phyloP scores from a whole-genome alignment of 2,797 vertebrate genomes.

The Cygnus olor region DNA sequence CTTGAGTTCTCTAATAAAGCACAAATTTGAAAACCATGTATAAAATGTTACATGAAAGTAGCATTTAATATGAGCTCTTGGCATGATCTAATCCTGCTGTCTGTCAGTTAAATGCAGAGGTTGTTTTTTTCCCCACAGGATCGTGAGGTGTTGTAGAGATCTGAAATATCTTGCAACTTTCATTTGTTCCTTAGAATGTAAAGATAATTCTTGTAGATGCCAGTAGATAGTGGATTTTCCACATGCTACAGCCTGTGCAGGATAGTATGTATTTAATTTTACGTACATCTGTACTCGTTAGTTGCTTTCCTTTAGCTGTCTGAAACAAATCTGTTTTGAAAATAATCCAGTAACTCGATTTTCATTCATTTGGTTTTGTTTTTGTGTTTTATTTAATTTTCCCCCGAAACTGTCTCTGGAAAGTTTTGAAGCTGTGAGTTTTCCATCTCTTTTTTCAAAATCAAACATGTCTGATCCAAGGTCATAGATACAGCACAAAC shows the following conservation, averaged over 20 bases:
- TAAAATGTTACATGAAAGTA: not conserved
- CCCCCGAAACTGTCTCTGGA: not conserved
- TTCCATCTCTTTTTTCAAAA: not conserved
- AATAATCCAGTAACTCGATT: not conserved
- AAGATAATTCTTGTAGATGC: conserved; percentile 1
- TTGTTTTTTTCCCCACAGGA: not conserved
- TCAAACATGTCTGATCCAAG: not conserved
- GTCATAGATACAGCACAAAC: not conserved
- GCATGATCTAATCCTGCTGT: not conserved
- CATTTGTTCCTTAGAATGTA: not conserved
- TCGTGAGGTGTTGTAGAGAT: not conserved
- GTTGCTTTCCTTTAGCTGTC: not conserved
- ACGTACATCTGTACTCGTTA: not conserved
- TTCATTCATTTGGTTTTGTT: not conserved
- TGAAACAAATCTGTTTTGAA: not conserved
- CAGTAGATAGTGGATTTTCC: not conserved
- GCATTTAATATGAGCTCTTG: not conserved
- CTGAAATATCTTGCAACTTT: not conserved
- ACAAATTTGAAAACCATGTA: not conserved
- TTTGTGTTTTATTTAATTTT: conserved; percentile 3
- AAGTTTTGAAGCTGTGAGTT: conserved; percentile 2
- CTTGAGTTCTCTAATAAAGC: not conserved
- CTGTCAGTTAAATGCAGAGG: not conserved
- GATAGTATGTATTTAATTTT: not conserved
- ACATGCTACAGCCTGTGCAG: not conserved